Conservation (phyloP, 2,888 invertebrate genomes). For the Portevinia maculata region DNA sequence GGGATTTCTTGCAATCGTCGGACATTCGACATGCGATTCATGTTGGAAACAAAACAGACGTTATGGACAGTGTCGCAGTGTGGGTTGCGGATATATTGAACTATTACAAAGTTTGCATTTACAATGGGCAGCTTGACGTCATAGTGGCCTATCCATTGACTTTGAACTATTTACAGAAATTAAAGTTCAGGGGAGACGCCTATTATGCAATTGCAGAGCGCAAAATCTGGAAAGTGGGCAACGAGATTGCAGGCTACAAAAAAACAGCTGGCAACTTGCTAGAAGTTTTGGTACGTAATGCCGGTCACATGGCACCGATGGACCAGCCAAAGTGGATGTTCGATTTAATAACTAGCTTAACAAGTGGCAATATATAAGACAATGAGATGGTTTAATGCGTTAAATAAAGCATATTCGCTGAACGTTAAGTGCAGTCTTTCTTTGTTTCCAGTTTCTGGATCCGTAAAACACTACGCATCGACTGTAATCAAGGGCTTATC, state of each 20-base stretch:
- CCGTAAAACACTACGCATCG: no score
- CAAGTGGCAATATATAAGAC: not conserved
- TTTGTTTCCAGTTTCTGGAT: no score
- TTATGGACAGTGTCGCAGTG: slow-evolving; percentile 91
- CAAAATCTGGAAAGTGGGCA: slow-evolving; percentile 87
- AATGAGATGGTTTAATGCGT: no score
- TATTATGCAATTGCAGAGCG: slow-evolving; percentile 87
- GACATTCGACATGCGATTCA: slow-evolving; percentile 90
- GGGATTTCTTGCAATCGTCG: slow-evolving; percentile 80
- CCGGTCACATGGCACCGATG: slow-evolving; percentile 92
- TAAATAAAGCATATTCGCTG: no score
- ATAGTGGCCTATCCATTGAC: slow-evolving; percentile 95
- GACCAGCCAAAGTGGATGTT: slow-evolving; percentile 91
- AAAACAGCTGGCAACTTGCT: slow-evolving; percentile 88
- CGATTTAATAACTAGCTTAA: slow-evolving; percentile 89
- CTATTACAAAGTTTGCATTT: slow-evolving; percentile 87
- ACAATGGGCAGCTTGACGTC: slow-evolving; percentile 95
- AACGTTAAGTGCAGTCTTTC: no score
- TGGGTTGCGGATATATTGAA: slow-evolving; percentile 88
- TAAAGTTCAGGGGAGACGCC: slow-evolving; percentile 87
- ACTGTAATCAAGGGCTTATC: no score
- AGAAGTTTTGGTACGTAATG: slow-evolving; percentile 89
- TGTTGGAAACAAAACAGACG: slow-evolving; percentile 92
- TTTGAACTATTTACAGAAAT: slow-evolving; percentile 88
- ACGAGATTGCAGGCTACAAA: slow-evolving; percentile 89